Evolutionary conservation across 2,113 vertebrate genomes (phyloP).

Genomic region (Petrocephalus microphthalmus): DNA sequence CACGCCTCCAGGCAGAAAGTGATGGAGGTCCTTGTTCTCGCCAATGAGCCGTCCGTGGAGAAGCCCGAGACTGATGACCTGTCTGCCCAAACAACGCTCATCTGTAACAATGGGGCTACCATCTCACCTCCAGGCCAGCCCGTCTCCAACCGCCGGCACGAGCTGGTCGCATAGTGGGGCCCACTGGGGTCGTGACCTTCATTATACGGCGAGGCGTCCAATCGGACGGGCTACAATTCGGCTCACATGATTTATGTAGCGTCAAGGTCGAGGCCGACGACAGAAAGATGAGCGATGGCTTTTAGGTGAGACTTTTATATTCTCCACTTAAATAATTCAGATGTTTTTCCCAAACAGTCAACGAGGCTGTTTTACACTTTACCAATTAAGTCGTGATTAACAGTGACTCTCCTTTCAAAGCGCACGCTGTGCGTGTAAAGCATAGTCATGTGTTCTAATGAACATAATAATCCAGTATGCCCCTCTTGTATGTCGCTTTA

Average conservation of each 20-base stretch:
- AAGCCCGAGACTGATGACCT: constrained; percentile 39
- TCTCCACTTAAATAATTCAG: background rate
- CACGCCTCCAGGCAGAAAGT: background rate
- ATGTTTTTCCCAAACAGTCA: background rate
- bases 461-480: background rate
- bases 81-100: constrained; percentile 54
- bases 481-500: background rate
- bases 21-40: constrained; percentile 26
- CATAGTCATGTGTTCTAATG: background rate
- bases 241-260: background rate
- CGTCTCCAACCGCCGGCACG: constrained; percentile 16
- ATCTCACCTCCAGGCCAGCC: constrained; percentile 30
- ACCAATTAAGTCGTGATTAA: background rate
- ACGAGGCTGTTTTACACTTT: background rate
- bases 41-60: constrained; percentile 60
- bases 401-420: background rate
- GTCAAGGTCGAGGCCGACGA: background rate
- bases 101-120: constrained; percentile 51
- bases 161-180: constrained; percentile 36
- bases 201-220: background rate
- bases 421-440: background rate
- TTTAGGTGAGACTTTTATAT: background rate
- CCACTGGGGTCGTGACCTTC: constrained; percentile 26
- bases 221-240: background rate
- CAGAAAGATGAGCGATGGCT: background rate